Percentiles rank a stretch among this genome's conserved stretches.
These are phyloP conservation scores for Stratiomys singularior DNA, from an alignment of 2,888 invertebrate genomes.

Conservation along the genomic window DNA sequence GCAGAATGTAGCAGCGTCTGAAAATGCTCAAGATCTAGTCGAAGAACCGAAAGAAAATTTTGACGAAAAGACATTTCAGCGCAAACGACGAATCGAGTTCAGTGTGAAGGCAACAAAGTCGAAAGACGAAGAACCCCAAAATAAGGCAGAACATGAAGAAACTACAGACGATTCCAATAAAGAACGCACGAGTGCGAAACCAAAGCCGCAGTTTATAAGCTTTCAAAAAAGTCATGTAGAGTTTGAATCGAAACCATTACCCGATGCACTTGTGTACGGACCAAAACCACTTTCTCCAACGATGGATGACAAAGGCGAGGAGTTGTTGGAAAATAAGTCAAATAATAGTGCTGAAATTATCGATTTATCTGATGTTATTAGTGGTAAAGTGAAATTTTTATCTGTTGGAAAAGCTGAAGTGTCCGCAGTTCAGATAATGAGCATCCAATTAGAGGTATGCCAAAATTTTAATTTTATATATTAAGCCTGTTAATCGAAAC, in stretches of 20 bases:
- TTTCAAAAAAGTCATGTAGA: constrained; percentile 58
- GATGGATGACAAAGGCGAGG: constrained; percentile 44
- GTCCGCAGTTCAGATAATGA: constrained; percentile 71
- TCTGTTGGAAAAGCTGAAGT: constrained; percentile 69
- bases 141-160: too few relatives aligned
- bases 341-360: constrained; percentile 57
- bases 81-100: constrained; percentile 68
- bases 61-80: constrained; percentile 67
- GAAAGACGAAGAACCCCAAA: background rate
- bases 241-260: constrained; percentile 48
- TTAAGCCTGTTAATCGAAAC: background rate
- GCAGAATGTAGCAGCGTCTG: background rate
- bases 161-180: background rate
- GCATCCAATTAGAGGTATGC: constrained; percentile 71
- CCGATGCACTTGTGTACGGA: background rate
- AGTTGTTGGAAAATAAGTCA: constrained; percentile 49
- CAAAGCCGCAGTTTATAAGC: constrained; percentile 24
- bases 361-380: constrained; percentile 65
- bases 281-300: constrained; percentile 32
- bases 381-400: constrained; percentile 70
- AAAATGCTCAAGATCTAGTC: background rate
- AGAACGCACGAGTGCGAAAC: background rate
- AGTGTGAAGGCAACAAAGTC: constrained; percentile 49
- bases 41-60: constrained; percentile 54
- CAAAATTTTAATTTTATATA: background rate